A percentile compares a stretch with the other conserved stretches of the same genome.
These are phyloP conservation scores for Salvelinus fontinalis DNA, from an alignment of 2,113 vertebrate genomes.

Conservation along the genomic window DNA sequence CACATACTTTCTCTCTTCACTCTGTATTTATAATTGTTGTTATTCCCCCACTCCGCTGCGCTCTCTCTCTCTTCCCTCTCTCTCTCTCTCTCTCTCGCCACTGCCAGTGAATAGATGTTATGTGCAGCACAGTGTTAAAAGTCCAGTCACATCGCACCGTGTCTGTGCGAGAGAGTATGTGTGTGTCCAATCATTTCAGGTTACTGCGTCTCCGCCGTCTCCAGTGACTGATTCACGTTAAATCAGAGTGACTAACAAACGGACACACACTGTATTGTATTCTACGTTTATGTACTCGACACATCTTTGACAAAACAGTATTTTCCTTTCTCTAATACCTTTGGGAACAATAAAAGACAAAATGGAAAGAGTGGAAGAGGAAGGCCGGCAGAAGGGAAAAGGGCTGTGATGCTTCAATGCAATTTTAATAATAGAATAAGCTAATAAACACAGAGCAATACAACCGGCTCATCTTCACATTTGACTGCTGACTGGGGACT, in stretches of 20 bases:
- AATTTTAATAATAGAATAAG: conserved; percentile 52
- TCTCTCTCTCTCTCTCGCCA: conserved; percentile 39
- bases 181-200: conserved; percentile 46
- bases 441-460: conserved; percentile 42
- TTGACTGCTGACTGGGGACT: conserved; percentile 27
- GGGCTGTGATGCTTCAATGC: not conserved
- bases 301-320: not conserved
- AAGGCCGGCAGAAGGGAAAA: not conserved
- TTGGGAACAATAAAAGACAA: not conserved
- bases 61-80: conserved; percentile 36
- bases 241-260: conserved; percentile 26
- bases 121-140: conserved; percentile 66
- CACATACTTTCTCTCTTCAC: conserved; percentile 32
- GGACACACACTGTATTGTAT: conserved; percentile 3
- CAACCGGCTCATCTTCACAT: conserved; percentile 39
- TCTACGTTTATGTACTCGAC: not conserved
- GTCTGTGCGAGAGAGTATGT: conserved; percentile 48
- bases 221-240: conserved; percentile 37
- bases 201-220: conserved; percentile 55
- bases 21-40: conserved; percentile 50
- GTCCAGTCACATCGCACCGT: conserved; percentile 71
- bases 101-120: conserved; percentile 70
- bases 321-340: not conserved
- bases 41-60: conserved; percentile 6
- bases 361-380: conserved; percentile 4